These are phyloP conservation scores for Fregetta grallaria DNA, from an alignment of 2,113 vertebrate species.

Conservation along the genomic window DNA sequence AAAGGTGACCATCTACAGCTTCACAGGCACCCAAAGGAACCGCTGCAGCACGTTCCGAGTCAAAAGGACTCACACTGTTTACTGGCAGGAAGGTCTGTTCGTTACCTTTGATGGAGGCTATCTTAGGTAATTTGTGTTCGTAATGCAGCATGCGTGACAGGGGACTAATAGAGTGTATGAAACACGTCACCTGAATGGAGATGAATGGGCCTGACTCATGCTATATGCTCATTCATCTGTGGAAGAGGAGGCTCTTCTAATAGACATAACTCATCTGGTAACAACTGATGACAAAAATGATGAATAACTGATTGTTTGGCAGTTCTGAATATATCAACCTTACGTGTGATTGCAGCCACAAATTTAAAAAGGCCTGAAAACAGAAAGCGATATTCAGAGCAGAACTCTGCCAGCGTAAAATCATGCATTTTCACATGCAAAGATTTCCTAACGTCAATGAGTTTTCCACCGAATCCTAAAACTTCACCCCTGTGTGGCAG, in stretches of 20 bases:
- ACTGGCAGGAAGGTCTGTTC: slow-evolving; percentile 85
- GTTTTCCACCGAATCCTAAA: background rate
- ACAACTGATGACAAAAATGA: background rate
- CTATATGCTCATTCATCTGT: background rate
- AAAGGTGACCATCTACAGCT: slow-evolving; percentile 88
- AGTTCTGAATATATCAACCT: background rate
- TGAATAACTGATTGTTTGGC: background rate
- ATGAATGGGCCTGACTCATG: slow-evolving; percentile 36
- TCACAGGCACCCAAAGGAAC: slow-evolving; percentile 85
- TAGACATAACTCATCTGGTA: slow-evolving; percentile 9
- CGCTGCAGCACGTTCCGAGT: slow-evolving; percentile 97
- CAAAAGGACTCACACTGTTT: slow-evolving; percentile 83
- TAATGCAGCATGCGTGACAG: slow-evolving; percentile 49
- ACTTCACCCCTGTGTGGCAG: background rate
- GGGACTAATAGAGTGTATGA: slow-evolving; percentile 3
- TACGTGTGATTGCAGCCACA: background rate
- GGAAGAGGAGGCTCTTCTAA: slow-evolving; percentile 8
- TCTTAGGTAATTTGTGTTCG: slow-evolving; percentile 83
- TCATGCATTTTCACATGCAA: background rate
- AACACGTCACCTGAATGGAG: slow-evolving; percentile 8
- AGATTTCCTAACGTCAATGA: background rate
- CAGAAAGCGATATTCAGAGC: background rate
- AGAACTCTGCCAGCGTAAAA: background rate
- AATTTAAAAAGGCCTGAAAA: background rate
- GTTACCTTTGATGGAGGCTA: slow-evolving; percentile 94